phyloP scores from a whole-genome alignment of 2,797 vertebrate genomes.

The Carapus acus region DNA sequence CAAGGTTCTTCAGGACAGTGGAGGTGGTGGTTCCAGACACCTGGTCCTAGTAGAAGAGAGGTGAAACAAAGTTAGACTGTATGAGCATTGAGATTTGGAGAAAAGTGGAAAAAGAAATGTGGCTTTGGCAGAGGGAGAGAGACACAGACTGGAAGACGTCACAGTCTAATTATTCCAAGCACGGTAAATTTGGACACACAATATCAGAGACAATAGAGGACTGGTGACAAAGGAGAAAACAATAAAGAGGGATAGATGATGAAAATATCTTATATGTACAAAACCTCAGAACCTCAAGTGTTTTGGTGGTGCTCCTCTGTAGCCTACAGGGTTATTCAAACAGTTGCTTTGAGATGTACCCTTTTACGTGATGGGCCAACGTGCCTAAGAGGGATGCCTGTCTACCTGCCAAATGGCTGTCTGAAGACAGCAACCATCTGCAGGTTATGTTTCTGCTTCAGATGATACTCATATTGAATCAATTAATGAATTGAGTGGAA shows the following conservation, averaged over 20 bases:
- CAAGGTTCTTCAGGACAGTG: slow-evolving; percentile 80
- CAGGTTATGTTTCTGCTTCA: too few relatives aligned
- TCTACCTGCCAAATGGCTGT: too few relatives aligned
- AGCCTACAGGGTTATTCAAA: neutral
- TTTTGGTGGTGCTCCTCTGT: too few relatives aligned
- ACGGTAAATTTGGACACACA: slow-evolving; percentile 23
- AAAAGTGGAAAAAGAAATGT: neutral
- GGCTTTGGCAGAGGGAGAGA: slow-evolving; percentile 8
- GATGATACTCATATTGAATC: too few relatives aligned
- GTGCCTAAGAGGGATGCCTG: too few relatives aligned
- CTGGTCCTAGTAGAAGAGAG: slow-evolving; percentile 72
- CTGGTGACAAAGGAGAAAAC: slow-evolving; percentile 15
- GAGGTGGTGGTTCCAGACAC: slow-evolving; percentile 82
- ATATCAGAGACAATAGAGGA: slow-evolving; percentile 26
- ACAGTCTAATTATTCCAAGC: slow-evolving; percentile 6
- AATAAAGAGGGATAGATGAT: too few relatives aligned
- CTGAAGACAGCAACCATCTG: too few relatives aligned
- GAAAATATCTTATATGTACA: too few relatives aligned
- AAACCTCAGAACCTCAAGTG: too few relatives aligned
- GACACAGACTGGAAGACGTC: slow-evolving; percentile 7
- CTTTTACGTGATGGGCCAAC: too few relatives aligned
- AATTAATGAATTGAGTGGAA: too few relatives aligned
- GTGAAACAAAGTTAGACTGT: slow-evolving; percentile 12
- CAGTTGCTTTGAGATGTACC: neutral
- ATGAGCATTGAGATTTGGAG: slow-evolving; percentile 8